Evolutionary conservation across 2,888 invertebrate genomes (phyloP), one percentile per base, ranked within the genome.

Genomic region (Macrosiphum euphorbiae): DNA sequence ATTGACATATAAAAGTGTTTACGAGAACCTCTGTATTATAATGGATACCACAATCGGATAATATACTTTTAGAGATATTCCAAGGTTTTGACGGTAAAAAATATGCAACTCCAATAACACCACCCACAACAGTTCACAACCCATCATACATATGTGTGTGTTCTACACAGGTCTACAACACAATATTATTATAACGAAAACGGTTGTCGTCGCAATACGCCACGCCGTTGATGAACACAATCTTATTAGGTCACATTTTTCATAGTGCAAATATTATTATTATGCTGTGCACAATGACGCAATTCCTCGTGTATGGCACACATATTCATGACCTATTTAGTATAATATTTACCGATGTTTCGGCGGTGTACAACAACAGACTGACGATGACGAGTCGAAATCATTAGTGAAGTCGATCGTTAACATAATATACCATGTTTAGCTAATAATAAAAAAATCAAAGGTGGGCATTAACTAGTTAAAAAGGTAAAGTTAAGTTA

Each of bases 241-340:
- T 35, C 78, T 8, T 78, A 78, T 78, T 78, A 78, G 78, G 35
- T 78, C 78, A 78, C 35, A 78, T 78, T 78, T 78, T 78, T 78
- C 78, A 35, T 20, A 20, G 3, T 20, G 20, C 35, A 8, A 58
- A 58, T 58, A 58, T 58, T 16, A 52, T 1, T 13, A 55, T 55
- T 55, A 13, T 26, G 58, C 26, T 1, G 26, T 26, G 58, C 26
- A 2, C 26, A 2, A 35, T 78, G 78, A 78, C 35, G 78, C 78
- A 78, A 78, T 78, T 78, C 20, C 3, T 78, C 8, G 78, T 2
- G 78, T 78, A 20, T 7, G 11, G 13, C n/a, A 28, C 26, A 13
- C 61, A 4, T 20, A 55, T 78, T 2, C 35, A 20, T 35, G 35
- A 78, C 35, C 35, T 20, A 78, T 78, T 78, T 20, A 35, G 20